phyloP scores from a whole-genome alignment of 2,797 vertebrate genomes.

The Serranus cabrilla region DNA sequence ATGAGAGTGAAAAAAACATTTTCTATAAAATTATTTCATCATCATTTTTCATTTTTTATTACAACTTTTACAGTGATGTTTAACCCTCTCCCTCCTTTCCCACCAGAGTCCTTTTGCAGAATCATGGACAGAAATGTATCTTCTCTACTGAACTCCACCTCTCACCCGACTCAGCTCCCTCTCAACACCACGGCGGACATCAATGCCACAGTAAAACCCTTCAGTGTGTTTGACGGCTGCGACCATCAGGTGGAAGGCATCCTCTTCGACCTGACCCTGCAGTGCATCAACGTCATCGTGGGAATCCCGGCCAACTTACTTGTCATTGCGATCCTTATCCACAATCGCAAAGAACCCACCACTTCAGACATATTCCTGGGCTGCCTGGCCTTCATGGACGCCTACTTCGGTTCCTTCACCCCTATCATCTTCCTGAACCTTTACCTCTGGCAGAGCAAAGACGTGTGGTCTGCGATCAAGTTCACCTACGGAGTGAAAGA shows the following conservation, averaged over 20 bases:
- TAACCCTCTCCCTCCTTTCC: not conserved
- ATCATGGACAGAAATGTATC: slow-evolving; percentile 64
- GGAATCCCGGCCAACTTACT: slow-evolving; percentile 86
- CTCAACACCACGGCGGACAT: slow-evolving; percentile 40
- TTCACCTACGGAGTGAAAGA: slow-evolving; percentile 87
- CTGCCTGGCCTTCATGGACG: slow-evolving; percentile 84
- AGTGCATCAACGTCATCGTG: slow-evolving; percentile 80
- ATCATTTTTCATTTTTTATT: too few species aligned
- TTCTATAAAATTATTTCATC: too few species aligned
- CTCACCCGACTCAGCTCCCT: not conserved
- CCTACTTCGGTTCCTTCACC: slow-evolving; percentile 83
- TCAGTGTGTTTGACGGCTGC: slow-evolving; percentile 84
- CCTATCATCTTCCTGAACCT: slow-evolving; percentile 80
- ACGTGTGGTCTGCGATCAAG: slow-evolving; percentile 69
- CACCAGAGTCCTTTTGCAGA: slow-evolving; percentile 24
- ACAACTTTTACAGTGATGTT: too few species aligned
- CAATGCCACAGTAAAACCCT: slow-evolving; percentile 68
- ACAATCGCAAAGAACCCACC: slow-evolving; percentile 78
- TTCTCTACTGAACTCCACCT: slow-evolving; percentile 27
- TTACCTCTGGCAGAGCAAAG: slow-evolving; percentile 78
- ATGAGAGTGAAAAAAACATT: too few species aligned
- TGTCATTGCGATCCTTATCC: slow-evolving; percentile 79
- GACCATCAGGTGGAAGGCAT: slow-evolving; percentile 74
- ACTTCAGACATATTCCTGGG: slow-evolving; percentile 87
- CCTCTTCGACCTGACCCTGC: slow-evolving; percentile 82